These are phyloP conservation scores for Speoplatyrhinus poulsoni DNA, from an alignment of 2,113 vertebrate genomes.

Conservation along the genomic window DNA sequence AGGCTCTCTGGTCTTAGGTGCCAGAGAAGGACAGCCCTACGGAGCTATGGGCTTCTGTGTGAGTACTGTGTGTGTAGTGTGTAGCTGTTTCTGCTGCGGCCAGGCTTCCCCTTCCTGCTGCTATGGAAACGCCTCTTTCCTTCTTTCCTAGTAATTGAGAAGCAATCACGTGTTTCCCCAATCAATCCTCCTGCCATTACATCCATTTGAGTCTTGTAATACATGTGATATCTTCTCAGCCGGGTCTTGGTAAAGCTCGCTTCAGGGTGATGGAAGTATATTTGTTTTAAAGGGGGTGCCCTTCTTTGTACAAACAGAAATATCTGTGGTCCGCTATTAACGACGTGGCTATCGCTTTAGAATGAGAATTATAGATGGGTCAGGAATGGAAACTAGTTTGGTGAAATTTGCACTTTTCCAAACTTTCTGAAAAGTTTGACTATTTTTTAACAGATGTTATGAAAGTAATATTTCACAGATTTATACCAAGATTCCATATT, in stretches of 20 bases:
- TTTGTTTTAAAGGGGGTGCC: conserved; percentile 46
- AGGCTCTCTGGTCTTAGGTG: conserved; percentile 89
- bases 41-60: conserved; percentile 87
- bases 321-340: background rate
- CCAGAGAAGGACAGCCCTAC: conserved; percentile 88
- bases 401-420: too few species aligned
- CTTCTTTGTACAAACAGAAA: conserved; percentile 20
- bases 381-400: too few species aligned
- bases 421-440: background rate
- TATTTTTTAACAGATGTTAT: background rate
- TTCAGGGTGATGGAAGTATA: background rate
- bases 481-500: background rate
- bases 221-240: conserved; percentile 5
- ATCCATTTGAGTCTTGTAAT: conserved; percentile 6
- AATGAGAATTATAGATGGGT: background rate
- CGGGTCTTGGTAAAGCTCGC: background rate
- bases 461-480: background rate
- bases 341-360: background rate
- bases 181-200: conserved; percentile 21
- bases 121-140: conserved; percentile 52
- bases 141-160: conserved; percentile 32
- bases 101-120: conserved; percentile 23
- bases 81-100: conserved; percentile 37
- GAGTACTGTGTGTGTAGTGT: conserved; percentile 80
- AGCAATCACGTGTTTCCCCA: conserved; percentile 28